Base-by-base conservation (phyloP, 2,113 vertebrate species). In the Lophura nycthemera region DNA sequence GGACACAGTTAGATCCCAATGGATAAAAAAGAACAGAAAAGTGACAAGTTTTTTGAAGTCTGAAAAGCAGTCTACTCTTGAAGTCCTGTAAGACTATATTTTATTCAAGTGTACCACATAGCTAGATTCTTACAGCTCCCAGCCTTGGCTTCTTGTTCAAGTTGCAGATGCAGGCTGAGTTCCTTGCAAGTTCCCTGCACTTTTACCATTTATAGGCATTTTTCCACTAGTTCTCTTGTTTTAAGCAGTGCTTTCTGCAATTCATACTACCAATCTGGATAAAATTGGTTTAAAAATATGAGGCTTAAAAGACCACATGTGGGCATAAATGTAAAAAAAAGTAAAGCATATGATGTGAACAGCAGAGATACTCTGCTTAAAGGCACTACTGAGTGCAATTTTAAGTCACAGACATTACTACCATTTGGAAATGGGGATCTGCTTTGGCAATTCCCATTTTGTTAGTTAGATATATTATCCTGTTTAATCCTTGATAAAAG, bases 1-100 rank as follows among this genome's bases (percentile, higher is more conserved):
- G 85, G 64, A 95, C 93, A 89, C 67, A 71, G 48, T 36, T 79
- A 73, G 24, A 89, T 91, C 71, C 67, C 85, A 89, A 32, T 5
- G 43, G 89, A 85, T 86, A 77, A 91, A 91, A 42, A 86, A 94
- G 92, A 83, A 27, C 30, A 82, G 52, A 84, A 78, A 66, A 86
- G 57, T 69, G 38, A 40, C 72, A 91, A 78, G 76, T 70, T 88
- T 86, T 75, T 83, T 67, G 66, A 89, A 91, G 59, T 36, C 56
- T 92, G 77, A 87, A 85, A 94, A 79, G 45, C 19, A 89, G 61
- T 52, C 38, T 73, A 60, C 50, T 48, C 21, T 72, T 67, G 38
- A 89, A 90, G 36, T 76, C 48, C 32, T 61, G 5, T 66, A 92
- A 89, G 48, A 83, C n/a, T 56, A 74, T 74, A 64, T 86, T 93